Evolutionary conservation across 2,797 vertebrate species (phyloP), one percentile per base, ranked within the genome.

Genomic region (Esox masquinongy): DNA sequence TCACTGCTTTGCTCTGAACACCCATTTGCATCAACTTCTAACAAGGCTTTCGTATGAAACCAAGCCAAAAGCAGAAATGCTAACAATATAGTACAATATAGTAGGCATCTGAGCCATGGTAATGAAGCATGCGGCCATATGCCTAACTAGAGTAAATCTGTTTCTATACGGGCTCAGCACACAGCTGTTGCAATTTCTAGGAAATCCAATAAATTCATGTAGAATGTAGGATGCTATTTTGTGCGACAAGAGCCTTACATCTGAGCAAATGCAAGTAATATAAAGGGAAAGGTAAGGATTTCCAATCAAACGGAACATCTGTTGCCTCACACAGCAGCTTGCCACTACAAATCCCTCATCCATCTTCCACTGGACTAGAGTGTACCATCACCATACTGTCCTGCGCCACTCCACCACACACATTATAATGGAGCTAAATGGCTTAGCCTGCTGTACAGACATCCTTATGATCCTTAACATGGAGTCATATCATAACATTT

Each of bases 251-350:
- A 1, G 50, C 49, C 56, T 61, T 11, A 61, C 56, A 5, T 31
- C 36, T 19, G 61, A 77, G 49, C 56, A 34, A 19, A 67, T 67
- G 39, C 1, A n/a, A 47, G 36, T 68, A 47, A 47, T 12, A n/a
- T 19, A 36, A 24, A 39, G 12, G 14, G 36, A 47, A 36, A 39
- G 34, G 36, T 36, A 39, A 36, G 19, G 22, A 39, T 22, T 39
- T 43, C 34, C 68, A 69, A 69, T 69, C 68, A 69, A 69, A 69
- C 68, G 4, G n/a, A 69, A 69, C 68, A 69, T 69, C 68, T 49
- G 68, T 39, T n/a, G n/a, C 36, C 12, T 69, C 68, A 43, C 68
- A 22, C 68, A 22, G 39, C 68, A 69, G 68, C 64, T 66, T 61
- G 56, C 56, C 22, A 61, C 56, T 24, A 24, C 11, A 24, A 61